Conservation (phyloP, 2,888 invertebrate genomes). For the Octodonta nipae region DNA sequence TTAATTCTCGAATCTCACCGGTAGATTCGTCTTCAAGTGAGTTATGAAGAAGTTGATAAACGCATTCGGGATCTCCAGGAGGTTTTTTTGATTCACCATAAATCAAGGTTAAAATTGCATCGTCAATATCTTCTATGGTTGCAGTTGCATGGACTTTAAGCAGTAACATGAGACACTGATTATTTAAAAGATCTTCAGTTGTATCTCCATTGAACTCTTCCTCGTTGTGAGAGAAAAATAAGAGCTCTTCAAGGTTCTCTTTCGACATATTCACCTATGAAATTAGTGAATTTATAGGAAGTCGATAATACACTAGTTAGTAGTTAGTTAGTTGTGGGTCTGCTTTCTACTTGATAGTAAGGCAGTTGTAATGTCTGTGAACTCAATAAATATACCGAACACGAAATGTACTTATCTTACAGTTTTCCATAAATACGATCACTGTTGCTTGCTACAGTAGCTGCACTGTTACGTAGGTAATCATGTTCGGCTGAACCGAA, state of each 20-base stretch:
- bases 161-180: slow-evolving; percentile 1
- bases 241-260: slow-evolving; percentile 25
- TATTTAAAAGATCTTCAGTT: slow-evolving; percentile 6
- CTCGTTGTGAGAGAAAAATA: slow-evolving; percentile 23
- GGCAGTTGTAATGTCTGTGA: no score
- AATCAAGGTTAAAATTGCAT: slow-evolving; percentile 18
- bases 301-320: no score
- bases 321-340: no score
- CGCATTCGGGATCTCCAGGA: slow-evolving; percentile 21
- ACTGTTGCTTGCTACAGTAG: no score
- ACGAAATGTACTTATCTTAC: no score
- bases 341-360: no score
- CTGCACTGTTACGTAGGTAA: no score
- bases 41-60: slow-evolving; percentile 17
- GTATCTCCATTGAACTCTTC: slow-evolving; percentile 9
- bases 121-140: slow-evolving; percentile 14
- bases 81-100: slow-evolving; percentile 24
- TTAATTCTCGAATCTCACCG: no score
- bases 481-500: no score
- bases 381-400: no score
- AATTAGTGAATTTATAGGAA: not conserved
- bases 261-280: slow-evolving; percentile 19
- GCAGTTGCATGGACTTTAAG: not conserved
- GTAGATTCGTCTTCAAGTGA: slow-evolving; percentile 16
- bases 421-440: no score